A percentile compares a stretch with the other conserved stretches of the same genome.
phyloP scores from a whole-genome alignment of 2,888 invertebrate species.

The Eutolmus rufibarbis region DNA sequence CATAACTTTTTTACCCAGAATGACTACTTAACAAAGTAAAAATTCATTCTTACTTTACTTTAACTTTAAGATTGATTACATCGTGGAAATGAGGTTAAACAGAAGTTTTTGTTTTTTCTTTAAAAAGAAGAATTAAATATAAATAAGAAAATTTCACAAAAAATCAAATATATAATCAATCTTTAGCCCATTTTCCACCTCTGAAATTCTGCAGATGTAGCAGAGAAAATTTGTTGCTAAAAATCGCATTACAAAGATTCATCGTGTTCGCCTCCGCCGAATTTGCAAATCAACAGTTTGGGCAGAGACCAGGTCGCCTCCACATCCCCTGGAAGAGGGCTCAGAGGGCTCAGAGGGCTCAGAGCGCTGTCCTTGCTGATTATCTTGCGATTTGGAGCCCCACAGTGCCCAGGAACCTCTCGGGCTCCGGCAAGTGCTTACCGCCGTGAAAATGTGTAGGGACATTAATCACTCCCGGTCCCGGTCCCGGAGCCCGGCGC shows the following conservation, averaged over 20 bases:
- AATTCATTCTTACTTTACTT: no score
- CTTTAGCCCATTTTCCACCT: neutral
- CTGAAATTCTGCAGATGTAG: neutral
- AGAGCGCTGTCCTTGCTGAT: neutral
- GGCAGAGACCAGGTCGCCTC: neutral
- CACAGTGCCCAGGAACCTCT: neutral
- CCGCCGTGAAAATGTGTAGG: neutral
- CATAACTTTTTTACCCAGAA: no score
- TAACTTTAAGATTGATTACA: no score
- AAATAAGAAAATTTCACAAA: neutral
- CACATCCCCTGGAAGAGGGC: neutral
- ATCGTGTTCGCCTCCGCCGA: neutral
- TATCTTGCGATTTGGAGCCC: neutral
- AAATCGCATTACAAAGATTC: neutral
- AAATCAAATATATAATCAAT: neutral
- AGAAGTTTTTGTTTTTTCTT: no score
- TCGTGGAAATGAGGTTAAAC: no score
- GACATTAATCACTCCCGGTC: neutral
- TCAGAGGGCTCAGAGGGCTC: neutral
- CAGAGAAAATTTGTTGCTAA: neutral
- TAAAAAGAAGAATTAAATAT: neutral
- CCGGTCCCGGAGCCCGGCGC: neutral
- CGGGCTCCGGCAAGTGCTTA: neutral
- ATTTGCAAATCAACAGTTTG: neutral
- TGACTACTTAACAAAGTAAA: no score